Base-by-base conservation (phyloP, 2,888 invertebrate species). In the Helleia helle region DNA sequence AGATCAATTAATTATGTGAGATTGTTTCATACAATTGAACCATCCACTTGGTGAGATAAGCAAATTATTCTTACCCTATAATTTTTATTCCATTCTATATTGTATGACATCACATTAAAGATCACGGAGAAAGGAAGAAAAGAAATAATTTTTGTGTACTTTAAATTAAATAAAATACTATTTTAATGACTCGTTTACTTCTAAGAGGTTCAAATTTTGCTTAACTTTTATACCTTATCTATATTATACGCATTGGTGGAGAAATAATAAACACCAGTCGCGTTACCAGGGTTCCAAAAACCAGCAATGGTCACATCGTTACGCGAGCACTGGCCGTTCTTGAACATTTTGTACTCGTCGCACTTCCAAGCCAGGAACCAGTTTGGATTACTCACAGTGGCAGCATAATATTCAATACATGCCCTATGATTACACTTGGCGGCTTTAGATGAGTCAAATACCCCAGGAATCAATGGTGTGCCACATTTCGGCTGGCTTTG, bases 401-500 rank as follows among this genome's bases (percentile, higher is more conserved):
- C 70, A 1, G 70, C 66, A 65, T 70, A 81, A 13, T 79, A 50
- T 18, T 65, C 65, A 1, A 81, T 61, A 46, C 81, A 80, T 0
- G 69, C 65, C 39, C 69, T 72, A 40, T 84, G 83, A 41, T 62
- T 75, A 44, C 83, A 84, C 36, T 64, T 72, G 1, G 83, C 81
- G 3, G 80, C 74, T 52, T 71, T 71, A 0, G 73, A 55, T 0
- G 76, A 77, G 37, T 71, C 71, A 5, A 72, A 71, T 6, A 80
- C 55, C 0, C 67, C 69, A 6, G 81, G 80, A 15, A 83, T 52
- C 1, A 71, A 48, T 1, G 75, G 67, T 0, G 68, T 75, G 0
- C 62, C 66, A 51, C 88, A 88, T 12, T 87, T 80, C 0, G 89
- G 88, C 54, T 90, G 89, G 0, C 76, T 60, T 7, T 59, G 59